A percentile compares a stretch with the other conserved stretches of the same genome.
Evolutionary conservation across 1,140 invertebrate species (phyloP).

Genomic region (Luehdorfia chinensis): DNA sequence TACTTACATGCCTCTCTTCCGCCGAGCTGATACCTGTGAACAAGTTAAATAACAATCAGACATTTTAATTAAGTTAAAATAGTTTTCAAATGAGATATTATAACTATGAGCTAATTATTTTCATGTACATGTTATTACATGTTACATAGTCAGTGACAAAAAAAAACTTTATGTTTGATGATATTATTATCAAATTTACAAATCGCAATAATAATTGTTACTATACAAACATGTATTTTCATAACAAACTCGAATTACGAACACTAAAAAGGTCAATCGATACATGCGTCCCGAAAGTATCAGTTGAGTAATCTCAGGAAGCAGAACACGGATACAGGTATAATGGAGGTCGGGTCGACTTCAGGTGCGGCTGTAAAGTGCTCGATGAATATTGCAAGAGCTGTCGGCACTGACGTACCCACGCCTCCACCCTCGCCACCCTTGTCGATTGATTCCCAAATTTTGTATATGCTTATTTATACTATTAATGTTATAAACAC

Average conservation of each 20-base stretch:
- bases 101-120: no score
- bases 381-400: constrained; percentile 58
- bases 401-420: constrained; percentile 35
- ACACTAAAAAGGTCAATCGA: no score
- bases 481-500: constrained; percentile 2
- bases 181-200: no score
- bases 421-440: constrained; percentile 30
- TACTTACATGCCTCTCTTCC: constrained; percentile 85
- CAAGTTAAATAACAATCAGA: constrained; percentile 27
- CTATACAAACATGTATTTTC: no score
- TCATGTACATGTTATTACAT: no score
- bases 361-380: constrained; percentile 42
- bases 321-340: constrained; percentile 17
- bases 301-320: not conserved
- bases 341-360: constrained; percentile 14
- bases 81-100: no score
- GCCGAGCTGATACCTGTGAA: constrained; percentile 83
- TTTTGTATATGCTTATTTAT: not conserved
- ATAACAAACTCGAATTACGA: no score
- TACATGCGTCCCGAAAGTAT: not conserved
- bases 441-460: constrained; percentile 6
- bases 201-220: no score
- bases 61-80: no score
- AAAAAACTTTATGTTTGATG: no score
- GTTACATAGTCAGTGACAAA: no score